These are phyloP conservation scores for Climacteris rufus DNA, from an alignment of 2,113 vertebrate genomes.

Conservation along the genomic window DNA sequence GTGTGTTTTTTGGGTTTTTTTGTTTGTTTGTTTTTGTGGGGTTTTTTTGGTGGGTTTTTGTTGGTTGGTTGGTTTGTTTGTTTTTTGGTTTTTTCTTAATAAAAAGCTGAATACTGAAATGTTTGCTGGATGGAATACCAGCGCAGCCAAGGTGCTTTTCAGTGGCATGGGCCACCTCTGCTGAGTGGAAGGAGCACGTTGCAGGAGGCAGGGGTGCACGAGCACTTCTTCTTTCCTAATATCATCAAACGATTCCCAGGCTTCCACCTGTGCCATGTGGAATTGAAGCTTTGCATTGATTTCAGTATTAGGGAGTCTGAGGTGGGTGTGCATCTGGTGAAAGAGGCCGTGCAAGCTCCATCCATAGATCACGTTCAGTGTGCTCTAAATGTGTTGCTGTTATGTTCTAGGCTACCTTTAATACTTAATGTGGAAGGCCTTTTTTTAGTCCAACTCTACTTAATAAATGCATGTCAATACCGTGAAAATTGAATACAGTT, in stretches of 20 bases:
- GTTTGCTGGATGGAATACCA: neutral
- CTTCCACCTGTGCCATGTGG: neutral
- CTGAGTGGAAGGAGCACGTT: rapidly evolving
- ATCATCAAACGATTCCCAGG: neutral
- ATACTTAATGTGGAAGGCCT: neutral
- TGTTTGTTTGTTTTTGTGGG: neutral
- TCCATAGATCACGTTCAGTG: rapidly evolving
- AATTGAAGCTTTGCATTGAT: neutral
- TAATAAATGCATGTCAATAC: neutral
- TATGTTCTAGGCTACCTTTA: neutral
- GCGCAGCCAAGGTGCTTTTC: neutral
- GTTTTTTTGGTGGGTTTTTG: no score
- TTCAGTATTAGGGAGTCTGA: rapidly evolving
- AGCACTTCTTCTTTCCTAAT: neutral
- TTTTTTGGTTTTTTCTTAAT: neutral
- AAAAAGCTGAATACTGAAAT: neutral
- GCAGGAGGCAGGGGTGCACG: rapidly evolving
- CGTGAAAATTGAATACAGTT: neutral
- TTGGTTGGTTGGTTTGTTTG: no score
- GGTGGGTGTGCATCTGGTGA: neutral
- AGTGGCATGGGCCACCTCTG: rapidly evolving
- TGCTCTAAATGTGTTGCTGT: neutral
- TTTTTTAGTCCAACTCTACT: neutral
- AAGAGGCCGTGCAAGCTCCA: neutral
- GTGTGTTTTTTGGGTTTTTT: neutral